Evolutionary conservation across 2,888 invertebrate genomes (phyloP).

Genomic region (Hirtodrosophila duncani): DNA sequence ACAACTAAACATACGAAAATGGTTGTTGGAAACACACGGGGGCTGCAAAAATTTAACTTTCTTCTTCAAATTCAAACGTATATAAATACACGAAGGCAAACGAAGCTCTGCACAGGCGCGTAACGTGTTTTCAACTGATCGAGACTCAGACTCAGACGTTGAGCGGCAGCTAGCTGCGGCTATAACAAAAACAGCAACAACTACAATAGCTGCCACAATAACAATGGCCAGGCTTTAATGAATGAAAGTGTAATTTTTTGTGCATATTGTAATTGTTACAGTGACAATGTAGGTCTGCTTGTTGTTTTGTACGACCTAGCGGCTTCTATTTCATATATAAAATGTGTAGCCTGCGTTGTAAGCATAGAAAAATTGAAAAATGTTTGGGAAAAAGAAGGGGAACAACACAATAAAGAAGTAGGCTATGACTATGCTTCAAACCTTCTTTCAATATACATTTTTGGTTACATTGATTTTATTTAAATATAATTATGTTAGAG

Average conservation of each 20-base stretch:
- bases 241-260: conserved; percentile 63
- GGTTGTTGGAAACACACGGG: conserved; percentile 39
- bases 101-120: conserved; percentile 68
- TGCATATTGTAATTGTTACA: conserved; percentile 44
- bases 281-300: conserved; percentile 59
- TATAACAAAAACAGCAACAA: conserved; percentile 10
- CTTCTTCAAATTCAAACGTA: conserved; percentile 29
- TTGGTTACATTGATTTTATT: too few relatives aligned
- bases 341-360: too few relatives aligned
- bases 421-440: too few relatives aligned
- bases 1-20: conserved; percentile 37
- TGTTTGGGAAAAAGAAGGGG: too few relatives aligned
- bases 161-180: conserved; percentile 13
- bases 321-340: too few relatives aligned
- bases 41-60: conserved; percentile 48
- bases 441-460: too few relatives aligned
- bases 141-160: conserved; percentile 32
- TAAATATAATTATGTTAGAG: too few relatives aligned
- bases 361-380: too few relatives aligned
- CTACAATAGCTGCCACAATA: conserved; percentile 22
- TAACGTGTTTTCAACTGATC: conserved; percentile 66
- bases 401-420: too few relatives aligned
- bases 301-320: too few relatives aligned
- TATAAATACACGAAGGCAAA: conserved; percentile 46
- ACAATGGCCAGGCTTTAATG: conserved; percentile 61